phyloP scores from a whole-genome alignment of 1,140 invertebrate genomes.

The Pemphigus obesinymphae region DNA sequence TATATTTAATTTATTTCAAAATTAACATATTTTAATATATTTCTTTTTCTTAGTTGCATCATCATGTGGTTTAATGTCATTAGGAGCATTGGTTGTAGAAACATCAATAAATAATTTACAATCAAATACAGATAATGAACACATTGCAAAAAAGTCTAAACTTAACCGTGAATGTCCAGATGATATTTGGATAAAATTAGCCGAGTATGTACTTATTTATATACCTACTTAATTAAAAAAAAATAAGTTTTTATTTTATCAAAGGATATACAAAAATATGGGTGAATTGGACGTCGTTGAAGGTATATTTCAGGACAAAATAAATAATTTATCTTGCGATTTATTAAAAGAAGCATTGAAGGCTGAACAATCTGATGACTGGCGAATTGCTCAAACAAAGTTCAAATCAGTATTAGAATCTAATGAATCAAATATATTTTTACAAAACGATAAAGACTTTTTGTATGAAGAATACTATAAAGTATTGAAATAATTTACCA shows the following conservation, averaged over 20 bases:
- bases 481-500: neutral
- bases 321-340: slow-evolving; percentile 5
- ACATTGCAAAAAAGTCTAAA: neutral
- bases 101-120: slow-evolving; percentile 5
- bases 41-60: neutral
- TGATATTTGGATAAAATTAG: neutral
- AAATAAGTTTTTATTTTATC: neutral
- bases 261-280: slow-evolving; percentile 22
- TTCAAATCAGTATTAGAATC: neutral
- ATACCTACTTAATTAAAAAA: neutral
- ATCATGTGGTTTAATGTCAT: neutral
- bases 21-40: neutral
- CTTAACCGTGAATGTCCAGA: neutral
- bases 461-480: slow-evolving; percentile 20
- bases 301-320: slow-evolving; percentile 20
- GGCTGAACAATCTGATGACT: neutral
- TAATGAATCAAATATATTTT: neutral
- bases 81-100: slow-evolving; percentile 2
- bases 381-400: neutral
- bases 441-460: neutral
- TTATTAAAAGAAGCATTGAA: slow-evolving; percentile 2
- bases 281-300: slow-evolving; percentile 7
- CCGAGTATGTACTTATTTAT: neutral
- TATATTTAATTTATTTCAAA: neutral
- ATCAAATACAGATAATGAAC: neutral